phyloP scores from a whole-genome alignment of 1,140 invertebrate genomes.

The Physella acuta region DNA sequence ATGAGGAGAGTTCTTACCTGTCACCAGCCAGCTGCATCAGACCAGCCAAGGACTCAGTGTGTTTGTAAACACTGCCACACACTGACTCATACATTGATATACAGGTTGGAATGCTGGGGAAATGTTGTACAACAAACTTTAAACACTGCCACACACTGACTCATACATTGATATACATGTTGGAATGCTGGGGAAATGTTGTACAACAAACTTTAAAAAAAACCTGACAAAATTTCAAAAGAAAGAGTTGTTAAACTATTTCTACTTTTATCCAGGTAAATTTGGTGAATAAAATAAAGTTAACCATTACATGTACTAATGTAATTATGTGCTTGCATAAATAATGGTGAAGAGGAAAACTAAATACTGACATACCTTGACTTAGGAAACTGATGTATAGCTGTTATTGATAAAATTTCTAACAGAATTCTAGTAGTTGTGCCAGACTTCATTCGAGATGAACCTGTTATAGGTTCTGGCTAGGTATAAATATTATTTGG shows the following conservation, averaged over 20 bases:
- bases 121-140: no score
- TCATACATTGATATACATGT: slow-evolving; percentile 30
- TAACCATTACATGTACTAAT: background rate
- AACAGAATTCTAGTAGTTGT: slow-evolving; percentile 55
- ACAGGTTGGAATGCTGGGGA: slow-evolving; percentile 25
- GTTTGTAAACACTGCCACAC: slow-evolving; percentile 34
- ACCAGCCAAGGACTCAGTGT: slow-evolving; percentile 25
- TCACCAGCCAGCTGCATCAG: slow-evolving; percentile 32
- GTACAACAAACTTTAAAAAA: no score
- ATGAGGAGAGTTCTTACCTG: no score
- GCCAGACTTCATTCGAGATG: slow-evolving; percentile 58
- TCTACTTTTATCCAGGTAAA: background rate
- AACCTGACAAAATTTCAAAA: slow-evolving; percentile 32
- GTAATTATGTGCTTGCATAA: background rate
- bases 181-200: slow-evolving; percentile 24
- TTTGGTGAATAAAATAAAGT: background rate
- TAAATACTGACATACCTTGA: background rate
- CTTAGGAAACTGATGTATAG: slow-evolving; percentile 1
- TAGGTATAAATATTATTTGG: slow-evolving; percentile 26
- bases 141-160: slow-evolving; percentile 34
- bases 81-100: slow-evolving; percentile 31
- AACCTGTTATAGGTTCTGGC: slow-evolving; percentile 58
- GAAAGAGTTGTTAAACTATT: background rate
- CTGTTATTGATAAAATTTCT: slow-evolving; percentile 43
- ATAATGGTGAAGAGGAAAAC: background rate